These are phyloP conservation scores for Tetramorium parvispinum DNA, from an alignment of 1,140 invertebrate genomes.

Conservation along the genomic window DNA sequence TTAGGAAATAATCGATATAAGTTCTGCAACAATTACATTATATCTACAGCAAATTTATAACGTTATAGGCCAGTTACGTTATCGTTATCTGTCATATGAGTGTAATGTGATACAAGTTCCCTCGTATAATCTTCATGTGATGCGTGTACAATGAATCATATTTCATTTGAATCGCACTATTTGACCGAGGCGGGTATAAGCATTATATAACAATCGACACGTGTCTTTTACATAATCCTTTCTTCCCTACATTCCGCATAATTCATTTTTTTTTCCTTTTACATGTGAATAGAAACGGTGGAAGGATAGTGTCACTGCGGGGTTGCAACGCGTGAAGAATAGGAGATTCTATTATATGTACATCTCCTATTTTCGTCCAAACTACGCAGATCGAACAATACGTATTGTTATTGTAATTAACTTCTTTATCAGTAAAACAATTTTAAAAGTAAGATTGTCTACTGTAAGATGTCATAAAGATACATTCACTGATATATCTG, in stretches of 20 bases:
- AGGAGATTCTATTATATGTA: not conserved
- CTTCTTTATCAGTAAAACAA: not conserved
- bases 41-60: not conserved
- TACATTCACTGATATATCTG: not conserved
- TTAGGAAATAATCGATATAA: not conserved
- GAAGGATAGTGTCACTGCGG: not conserved
- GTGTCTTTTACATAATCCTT: constrained; percentile 18
- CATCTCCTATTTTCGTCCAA: not conserved
- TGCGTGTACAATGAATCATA: constrained; percentile 16
- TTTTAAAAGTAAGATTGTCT: constrained; percentile 29
- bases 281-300: not conserved
- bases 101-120: not conserved
- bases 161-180: constrained; percentile 28
- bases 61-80: not conserved
- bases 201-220: constrained; percentile 25
- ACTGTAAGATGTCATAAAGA: not conserved
- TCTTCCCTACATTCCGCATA: not conserved
- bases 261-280: not conserved
- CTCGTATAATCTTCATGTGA: not conserved
- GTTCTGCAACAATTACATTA: constrained; percentile 7
- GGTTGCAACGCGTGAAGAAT: not conserved
- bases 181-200: not conserved
- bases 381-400: not conserved
- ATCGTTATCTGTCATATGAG: not conserved
- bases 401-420: constrained; percentile 22